Evolutionary conservation across 2,113 vertebrate genomes (phyloP).

Genomic region (Chionodraco myersi): DNA sequence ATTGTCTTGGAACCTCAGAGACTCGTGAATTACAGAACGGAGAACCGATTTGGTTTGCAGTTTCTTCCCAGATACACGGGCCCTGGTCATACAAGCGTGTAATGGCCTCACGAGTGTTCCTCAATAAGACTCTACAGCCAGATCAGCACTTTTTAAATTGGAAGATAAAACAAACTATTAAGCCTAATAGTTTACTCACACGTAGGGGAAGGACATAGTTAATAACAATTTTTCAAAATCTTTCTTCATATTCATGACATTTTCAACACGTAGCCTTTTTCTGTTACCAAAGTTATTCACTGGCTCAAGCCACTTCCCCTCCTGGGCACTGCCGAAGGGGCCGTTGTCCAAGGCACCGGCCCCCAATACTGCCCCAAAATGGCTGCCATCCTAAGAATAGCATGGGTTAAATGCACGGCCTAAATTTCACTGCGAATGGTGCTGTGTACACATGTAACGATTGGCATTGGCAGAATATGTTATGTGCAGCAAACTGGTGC

Average conservation of each 20-base stretch:
- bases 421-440: too few relatives aligned
- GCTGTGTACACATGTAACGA: too few relatives aligned
- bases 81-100: conserved; percentile 60
- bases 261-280: not conserved
- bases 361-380: too few relatives aligned
- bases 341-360: too few relatives aligned
- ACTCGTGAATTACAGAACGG: conserved; percentile 24
- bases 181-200: conserved; percentile 22
- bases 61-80: conserved; percentile 16
- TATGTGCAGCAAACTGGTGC: not conserved
- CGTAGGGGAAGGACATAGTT: not conserved
- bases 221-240: conserved; percentile 1
- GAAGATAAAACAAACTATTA: conserved; percentile 32
- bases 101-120: conserved; percentile 52
- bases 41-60: conserved; percentile 33
- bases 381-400: too few relatives aligned
- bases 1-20: conserved; percentile 46
- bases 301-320: too few relatives aligned
- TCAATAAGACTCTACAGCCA: conserved; percentile 31
- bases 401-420: too few relatives aligned
- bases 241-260: not conserved
- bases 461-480: not conserved
- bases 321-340: too few relatives aligned
- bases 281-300: not conserved
- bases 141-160: conserved; percentile 61